Evolutionary conservation across 2,113 vertebrate genomes (phyloP), one percentile per base, ranked within the genome.

Genomic region (Panurus biarmicus): DNA sequence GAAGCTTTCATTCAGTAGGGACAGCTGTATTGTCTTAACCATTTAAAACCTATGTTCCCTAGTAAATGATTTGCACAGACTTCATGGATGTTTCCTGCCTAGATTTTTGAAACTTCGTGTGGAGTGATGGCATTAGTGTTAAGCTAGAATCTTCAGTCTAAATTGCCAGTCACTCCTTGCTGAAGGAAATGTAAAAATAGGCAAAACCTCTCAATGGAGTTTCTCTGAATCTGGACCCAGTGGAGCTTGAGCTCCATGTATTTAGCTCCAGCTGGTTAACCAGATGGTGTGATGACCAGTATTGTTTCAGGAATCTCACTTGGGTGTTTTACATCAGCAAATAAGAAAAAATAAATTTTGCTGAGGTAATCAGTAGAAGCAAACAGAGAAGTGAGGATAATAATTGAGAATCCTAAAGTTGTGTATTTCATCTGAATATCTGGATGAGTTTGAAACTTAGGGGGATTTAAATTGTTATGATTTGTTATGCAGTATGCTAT

Each of bases 81-180:
- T 60, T 87, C 19, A 5, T 33, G 67, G n/a, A 16, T 14, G 13
- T 67, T 77, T 67, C 13, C 23, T 89, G 40, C 40, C 14, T 81
- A 9, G 24, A 20, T 50, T 71, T 82, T n/a, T 57, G 54, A 57
- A 73, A n/a, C 23, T 26, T 53, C 2, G 0, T 5, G 1, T 69
- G 12, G n/a, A 60, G 12, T 36, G 6, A 44, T 73, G 10, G 23
- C 0, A 0, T 76, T 40, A 69, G 11, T 3, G 2, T 74, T 64
- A 81, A 81, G 8, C 19, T 61, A 19, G n/a, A 87, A 61, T 48
- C 19, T 45, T 89, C 20, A n/a, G 2, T 38, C 36, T 82, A n/a
- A 85, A 17, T 53, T 87, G 24, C 47, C 5, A 3, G 38, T 53
- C 7, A 9, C 7, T 44, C 7, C 1, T 31, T 72, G 10, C 11